These are phyloP conservation scores for Myotis yumanensis DNA, from an alignment of 2,113 vertebrate species.

Conservation along the genomic window DNA sequence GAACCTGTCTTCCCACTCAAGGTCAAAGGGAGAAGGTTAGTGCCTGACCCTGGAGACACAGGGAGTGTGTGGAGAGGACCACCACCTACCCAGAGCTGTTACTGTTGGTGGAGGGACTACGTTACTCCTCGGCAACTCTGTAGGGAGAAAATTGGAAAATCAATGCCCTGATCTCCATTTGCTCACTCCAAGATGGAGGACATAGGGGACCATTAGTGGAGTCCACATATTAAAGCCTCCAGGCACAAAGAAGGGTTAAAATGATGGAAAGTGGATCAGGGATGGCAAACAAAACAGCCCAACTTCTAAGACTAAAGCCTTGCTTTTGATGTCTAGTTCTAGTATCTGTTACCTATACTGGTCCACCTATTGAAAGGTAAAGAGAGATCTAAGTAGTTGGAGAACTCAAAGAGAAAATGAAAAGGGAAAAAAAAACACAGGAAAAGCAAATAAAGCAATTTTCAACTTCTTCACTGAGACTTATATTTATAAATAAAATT, in stretches of 20 bases:
- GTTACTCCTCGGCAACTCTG: not conserved
- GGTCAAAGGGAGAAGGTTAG: not conserved
- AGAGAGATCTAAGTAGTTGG: not conserved
- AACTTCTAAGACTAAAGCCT: not conserved
- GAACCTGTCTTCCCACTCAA: not conserved
- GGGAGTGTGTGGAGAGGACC: not conserved
- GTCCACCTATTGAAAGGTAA: not conserved
- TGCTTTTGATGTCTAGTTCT: not conserved
- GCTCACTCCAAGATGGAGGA: not conserved
- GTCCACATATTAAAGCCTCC: not conserved
- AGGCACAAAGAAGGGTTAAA: not conserved
- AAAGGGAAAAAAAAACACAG: not conserved
- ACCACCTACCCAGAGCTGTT: not conserved
- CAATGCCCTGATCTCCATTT: not conserved
- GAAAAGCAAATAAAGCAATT: not conserved
- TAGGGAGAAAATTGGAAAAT: not conserved
- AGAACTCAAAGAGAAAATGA: not conserved
- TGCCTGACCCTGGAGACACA: not conserved
- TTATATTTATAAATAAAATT: not conserved
- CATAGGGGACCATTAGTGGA: not conserved
- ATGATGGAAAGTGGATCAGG: not conserved
- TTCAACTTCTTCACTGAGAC: not conserved
- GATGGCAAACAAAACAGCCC: not conserved
- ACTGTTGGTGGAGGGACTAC: not conserved
- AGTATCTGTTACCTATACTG: not conserved